phyloP scores from a whole-genome alignment of 2,888 invertebrate species.

The Rhopalosiphum nymphaeae region DNA sequence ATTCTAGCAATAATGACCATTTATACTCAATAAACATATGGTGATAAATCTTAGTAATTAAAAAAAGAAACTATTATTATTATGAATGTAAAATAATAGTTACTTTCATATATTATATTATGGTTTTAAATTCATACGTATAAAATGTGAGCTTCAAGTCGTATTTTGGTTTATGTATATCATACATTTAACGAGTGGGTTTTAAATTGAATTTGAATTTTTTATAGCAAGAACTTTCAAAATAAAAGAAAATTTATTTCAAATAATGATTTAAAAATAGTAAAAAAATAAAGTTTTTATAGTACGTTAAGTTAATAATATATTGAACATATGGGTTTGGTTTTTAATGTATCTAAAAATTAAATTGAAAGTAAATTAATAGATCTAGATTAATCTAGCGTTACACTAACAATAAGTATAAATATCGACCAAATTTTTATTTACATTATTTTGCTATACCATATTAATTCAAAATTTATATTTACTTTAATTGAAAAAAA shows the following conservation, averaged over 20 bases:
- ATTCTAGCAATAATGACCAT: background rate
- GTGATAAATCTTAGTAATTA: background rate
- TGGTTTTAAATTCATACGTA: background rate
- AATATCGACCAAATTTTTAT: background rate
- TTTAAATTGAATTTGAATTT: constrained; percentile 11
- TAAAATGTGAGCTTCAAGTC: background rate
- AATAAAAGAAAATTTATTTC: background rate
- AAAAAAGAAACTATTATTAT: background rate
- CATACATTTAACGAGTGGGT: background rate
- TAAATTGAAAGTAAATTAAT: background rate
- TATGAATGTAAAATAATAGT: background rate
- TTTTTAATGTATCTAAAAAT: background rate
- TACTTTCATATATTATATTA: background rate
- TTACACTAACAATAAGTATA: background rate
- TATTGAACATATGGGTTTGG: background rate
- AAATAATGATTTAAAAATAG: background rate
- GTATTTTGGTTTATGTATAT: background rate
- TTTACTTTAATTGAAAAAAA: background rate
- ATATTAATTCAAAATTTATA: background rate
- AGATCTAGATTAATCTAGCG: background rate
- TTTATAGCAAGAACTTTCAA: background rate
- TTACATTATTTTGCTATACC: background rate
- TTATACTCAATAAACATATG: background rate
- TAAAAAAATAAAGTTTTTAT: background rate
- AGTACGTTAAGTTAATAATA: background rate